Evolutionary conservation across 1,140 invertebrate genomes (phyloP).

Genomic region (Drosophila elegans): DNA sequence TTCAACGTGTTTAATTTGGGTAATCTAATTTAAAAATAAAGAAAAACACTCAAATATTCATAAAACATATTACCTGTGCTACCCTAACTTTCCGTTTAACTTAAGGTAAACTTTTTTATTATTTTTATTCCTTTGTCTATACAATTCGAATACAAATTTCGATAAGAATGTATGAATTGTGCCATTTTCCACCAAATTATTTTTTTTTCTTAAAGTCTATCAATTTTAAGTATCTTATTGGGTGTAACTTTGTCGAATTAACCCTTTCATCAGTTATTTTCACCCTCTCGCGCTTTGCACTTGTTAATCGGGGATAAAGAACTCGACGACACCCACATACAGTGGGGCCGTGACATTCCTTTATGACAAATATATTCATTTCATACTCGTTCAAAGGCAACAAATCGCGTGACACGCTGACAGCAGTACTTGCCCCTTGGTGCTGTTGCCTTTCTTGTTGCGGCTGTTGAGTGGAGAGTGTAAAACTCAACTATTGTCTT

Average conservation of each 20-base stretch:
- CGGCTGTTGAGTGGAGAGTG: slow-evolving; percentile 53
- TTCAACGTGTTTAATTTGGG: no score
- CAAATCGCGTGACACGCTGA: slow-evolving; percentile 77
- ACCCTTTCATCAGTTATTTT: neutral
- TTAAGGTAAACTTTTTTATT: no score
- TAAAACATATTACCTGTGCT: no score
- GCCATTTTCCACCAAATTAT: no score
- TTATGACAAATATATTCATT: slow-evolving; percentile 81
- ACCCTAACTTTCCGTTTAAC: no score
- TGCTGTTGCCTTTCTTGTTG: slow-evolving; percentile 9
- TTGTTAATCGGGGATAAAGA: slow-evolving; percentile 61
- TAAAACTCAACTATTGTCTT: slow-evolving; percentile 80
- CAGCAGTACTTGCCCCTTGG: slow-evolving; percentile 53
- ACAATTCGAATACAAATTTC: no score
- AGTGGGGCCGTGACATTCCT: slow-evolving; percentile 65
- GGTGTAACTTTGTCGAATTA: neutral
- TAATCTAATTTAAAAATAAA: no score
- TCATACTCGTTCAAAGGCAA: slow-evolving; percentile 73
- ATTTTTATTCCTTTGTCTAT: no score
- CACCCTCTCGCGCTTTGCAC: slow-evolving; percentile 3
- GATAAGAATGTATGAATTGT: no score
- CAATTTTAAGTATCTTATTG: neutral
- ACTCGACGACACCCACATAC: slow-evolving; percentile 47
- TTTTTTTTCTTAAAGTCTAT: no score
- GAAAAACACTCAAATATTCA: no score